Percentiles rank a stretch among this genome's conserved stretches.
phyloP scores from a whole-genome alignment of 2,113 vertebrate genomes.

The Tinamus guttatus region DNA sequence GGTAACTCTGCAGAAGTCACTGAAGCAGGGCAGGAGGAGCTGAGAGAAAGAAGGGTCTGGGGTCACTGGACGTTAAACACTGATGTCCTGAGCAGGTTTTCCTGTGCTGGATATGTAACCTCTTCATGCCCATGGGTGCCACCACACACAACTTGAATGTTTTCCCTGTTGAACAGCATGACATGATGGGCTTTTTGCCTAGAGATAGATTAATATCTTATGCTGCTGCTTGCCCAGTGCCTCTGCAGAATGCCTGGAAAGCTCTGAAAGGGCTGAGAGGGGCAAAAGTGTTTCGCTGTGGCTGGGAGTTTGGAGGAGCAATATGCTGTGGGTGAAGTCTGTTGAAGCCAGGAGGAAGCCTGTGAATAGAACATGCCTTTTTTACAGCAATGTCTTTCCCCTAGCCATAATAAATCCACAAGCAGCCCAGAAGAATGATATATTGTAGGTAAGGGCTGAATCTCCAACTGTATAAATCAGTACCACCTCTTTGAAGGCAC shows the following conservation, averaged over 20 bases:
- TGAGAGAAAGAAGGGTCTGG: neutral
- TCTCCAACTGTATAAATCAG: neutral
- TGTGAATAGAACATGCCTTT: neutral
- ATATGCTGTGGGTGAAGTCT: neutral
- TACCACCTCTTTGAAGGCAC: neutral
- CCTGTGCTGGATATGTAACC: neutral
- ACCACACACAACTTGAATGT: neutral
- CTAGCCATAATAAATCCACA: neutral
- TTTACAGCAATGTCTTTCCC: neutral
- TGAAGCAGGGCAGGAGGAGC: neutral
- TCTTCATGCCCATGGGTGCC: neutral
- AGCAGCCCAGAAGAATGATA: neutral
- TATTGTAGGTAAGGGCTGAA: neutral
- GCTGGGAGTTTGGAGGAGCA: neutral
- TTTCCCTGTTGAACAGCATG: neutral
- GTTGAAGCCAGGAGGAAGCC: neutral
- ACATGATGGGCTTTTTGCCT: neutral
- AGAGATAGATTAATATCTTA: neutral
- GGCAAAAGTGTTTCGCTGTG: neutral
- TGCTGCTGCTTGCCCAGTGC: neutral
- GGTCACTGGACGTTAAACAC: neutral
- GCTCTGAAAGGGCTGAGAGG: neutral
- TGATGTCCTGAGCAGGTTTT: neutral
- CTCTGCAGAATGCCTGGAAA: neutral
- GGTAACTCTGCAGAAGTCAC: neutral